A percentile compares a stretch with the other conserved stretches of the same genome.
phyloP scores from a whole-genome alignment of 2,797 vertebrate species.

The Pantherophis vulpinus region DNA sequence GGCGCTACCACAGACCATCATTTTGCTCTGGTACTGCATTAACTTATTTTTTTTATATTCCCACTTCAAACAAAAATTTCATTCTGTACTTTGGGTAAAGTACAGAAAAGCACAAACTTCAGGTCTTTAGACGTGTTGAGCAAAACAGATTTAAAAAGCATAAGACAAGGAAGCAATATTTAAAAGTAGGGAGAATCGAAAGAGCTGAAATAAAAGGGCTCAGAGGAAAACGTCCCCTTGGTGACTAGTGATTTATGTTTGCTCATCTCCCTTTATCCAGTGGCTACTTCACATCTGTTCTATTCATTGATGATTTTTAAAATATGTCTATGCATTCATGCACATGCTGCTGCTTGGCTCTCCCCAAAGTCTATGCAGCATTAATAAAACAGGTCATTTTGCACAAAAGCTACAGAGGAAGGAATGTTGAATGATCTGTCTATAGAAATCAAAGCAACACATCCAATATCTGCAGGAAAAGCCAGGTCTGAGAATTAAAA shows the following conservation, averaged over 20 bases:
- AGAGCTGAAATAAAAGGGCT: conserved; percentile 43
- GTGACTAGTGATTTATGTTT: conserved; percentile 31
- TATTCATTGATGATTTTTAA: conserved; percentile 38
- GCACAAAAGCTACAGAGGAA: conserved; percentile 47
- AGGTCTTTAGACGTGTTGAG: conserved; percentile 37
- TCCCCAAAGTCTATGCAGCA: conserved; percentile 42
- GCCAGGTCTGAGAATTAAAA: not conserved
- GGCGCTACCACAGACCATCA: not conserved
- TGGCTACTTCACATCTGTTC: conserved; percentile 41
- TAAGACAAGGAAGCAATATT: conserved; percentile 51
- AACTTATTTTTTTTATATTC: not conserved
- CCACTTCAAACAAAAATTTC: conserved; percentile 46
- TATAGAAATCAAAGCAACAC: conserved; percentile 12
- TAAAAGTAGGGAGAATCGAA: conserved; percentile 27
- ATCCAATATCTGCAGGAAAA: not conserved
- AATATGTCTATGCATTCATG: conserved; percentile 10
- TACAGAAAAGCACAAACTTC: conserved; percentile 32
- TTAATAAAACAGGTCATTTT: conserved; percentile 49
- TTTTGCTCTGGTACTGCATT: not conserved
- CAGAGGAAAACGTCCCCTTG: conserved; percentile 21
- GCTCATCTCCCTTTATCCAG: conserved; percentile 34
- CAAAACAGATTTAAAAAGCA: conserved; percentile 50
- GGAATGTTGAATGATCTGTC: conserved; percentile 39
- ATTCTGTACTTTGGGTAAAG: conserved; percentile 35
- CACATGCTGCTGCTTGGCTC: conserved; percentile 15